Evolutionary conservation across 2,888 invertebrate species (phyloP), one percentile per base, ranked within the genome.

Genomic region (Crossocerus cetratus): DNA sequence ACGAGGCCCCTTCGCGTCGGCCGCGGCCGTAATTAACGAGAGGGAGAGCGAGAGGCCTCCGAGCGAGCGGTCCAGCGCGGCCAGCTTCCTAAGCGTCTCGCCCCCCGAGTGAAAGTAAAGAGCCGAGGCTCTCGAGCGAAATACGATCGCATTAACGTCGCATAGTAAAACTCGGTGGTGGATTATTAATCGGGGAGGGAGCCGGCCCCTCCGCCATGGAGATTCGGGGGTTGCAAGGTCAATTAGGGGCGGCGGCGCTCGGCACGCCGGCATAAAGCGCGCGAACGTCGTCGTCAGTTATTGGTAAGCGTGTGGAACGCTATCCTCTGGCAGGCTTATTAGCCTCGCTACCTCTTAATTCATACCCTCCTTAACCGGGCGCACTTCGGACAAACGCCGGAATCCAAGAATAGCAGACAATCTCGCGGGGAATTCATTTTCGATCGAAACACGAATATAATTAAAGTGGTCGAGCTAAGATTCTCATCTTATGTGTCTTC

Each of bases 261-360:
- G 56, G 32, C 62, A 72, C 72, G 78, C 71, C 75, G 74, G 71
- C 72, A 77, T 85, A 82, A 84, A 83, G 80, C 70, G 77, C 73
- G 77, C 77, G 80, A 79, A 82, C 78, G 78, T 77, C 76, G 81
- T 72, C 82, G 81, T 86, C 85, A 83, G 82, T 85, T 83, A 83
- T 82, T 78, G 78, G 79, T 74, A 73, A 76, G 80, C 80, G 77
- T 78, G 78, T 80, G 76, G 78, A 84, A 84, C 82, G 86, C 84
- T 78, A 84, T 83, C 79, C 80, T 70, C 71, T 45, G 77, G 76
- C 75, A 78, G 83, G 77, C 85, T 86, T 85, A 85, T 86, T 86
- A 86, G 81, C 82, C 77, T 82, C 84, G 83, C 85, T 86, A 84
- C 78, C 75, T 83, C 85, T 86, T 85, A 86, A 86, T 86, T 86